Evolutionary conservation across 2,113 vertebrate genomes (phyloP).

Genomic region (Xerus inauris): DNA sequence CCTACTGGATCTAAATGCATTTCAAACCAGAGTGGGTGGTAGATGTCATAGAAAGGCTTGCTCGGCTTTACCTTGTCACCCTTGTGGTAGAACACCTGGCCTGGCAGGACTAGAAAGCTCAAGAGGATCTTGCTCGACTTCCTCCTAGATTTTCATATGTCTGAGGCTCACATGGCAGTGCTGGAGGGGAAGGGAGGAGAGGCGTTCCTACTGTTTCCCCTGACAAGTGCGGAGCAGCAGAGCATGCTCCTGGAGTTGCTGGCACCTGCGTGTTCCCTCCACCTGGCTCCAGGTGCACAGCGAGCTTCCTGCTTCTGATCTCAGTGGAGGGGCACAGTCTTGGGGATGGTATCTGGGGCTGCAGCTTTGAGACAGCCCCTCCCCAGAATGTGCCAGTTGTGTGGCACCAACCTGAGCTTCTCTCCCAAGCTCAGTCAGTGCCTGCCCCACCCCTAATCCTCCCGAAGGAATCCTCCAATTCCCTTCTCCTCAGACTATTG

Average conservation of each 20-base stretch:
- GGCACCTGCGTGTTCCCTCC: accelerated
- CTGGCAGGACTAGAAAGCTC: background rate
- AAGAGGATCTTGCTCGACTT: background rate
- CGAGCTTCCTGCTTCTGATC: background rate
- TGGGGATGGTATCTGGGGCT: background rate
- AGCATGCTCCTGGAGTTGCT: accelerated
- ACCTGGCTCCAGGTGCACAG: background rate
- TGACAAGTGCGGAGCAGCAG: background rate
- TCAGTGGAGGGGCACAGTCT: background rate
- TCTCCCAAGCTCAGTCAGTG: background rate
- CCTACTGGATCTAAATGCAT: background rate
- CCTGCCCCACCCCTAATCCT: accelerated
- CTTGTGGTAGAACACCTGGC: background rate
- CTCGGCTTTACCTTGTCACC: background rate
- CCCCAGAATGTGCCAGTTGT: accelerated
- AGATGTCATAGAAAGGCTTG: background rate
- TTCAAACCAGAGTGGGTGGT: background rate
- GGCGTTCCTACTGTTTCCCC: background rate
- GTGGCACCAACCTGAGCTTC: too few relatives aligned
- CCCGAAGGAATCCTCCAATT: background rate
- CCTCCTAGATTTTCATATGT: too few relatives aligned
- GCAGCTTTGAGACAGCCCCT: background rate
- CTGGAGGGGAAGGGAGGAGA: accelerated
- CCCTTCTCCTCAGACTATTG: background rate
- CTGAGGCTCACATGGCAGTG: background rate